Conservation (phyloP, 2,888 invertebrate species). For the Sinopyrophorus schimmeli region DNA sequence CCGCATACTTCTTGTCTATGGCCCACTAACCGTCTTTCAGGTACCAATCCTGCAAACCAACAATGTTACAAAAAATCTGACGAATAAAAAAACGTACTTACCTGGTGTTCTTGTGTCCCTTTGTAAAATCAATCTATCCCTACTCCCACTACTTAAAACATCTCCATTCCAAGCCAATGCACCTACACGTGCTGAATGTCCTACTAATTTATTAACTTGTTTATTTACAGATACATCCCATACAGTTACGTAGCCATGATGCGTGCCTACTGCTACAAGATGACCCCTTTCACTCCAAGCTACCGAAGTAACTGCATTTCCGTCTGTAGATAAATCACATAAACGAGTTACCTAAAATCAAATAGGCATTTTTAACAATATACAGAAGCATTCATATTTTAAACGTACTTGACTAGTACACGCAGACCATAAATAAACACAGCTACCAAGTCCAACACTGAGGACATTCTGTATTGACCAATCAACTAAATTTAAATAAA, state of each 20-base stretch:
- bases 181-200: slow-evolving; percentile 90
- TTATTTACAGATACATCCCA: slow-evolving; percentile 97
- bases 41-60: slow-evolving; percentile 68
- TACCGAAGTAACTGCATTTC: slow-evolving; percentile 96
- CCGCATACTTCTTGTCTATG: slow-evolving; percentile 74
- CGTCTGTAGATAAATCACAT: slow-evolving; percentile 88
- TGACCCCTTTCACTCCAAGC: slow-evolving; percentile 99
- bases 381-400: neutral
- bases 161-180: slow-evolving; percentile 98
- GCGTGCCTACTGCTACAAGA: slow-evolving; percentile 96
- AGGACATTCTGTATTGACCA: slow-evolving; percentile 99
- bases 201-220: slow-evolving; percentile 86
- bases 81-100: slow-evolving; percentile 31
- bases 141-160: slow-evolving; percentile 90
- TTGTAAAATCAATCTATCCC: slow-evolving; percentile 92
- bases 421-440: slow-evolving; percentile 99
- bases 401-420: slow-evolving; percentile 85
- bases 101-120: slow-evolving; percentile 87
- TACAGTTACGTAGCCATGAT: slow-evolving; percentile 95
- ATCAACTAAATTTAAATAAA: slow-evolving; percentile 97
- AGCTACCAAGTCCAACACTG: slow-evolving; percentile 95
- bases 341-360: slow-evolving; percentile 77
- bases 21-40: slow-evolving; percentile 72
- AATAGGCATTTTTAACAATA: slow-evolving; percentile 3
- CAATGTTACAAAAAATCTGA: slow-evolving; percentile 19